Percentiles rank a stretch among this genome's conserved stretches.
Conservation (phyloP, 2,888 invertebrate species). For the Eupithecia abbreviata region DNA sequence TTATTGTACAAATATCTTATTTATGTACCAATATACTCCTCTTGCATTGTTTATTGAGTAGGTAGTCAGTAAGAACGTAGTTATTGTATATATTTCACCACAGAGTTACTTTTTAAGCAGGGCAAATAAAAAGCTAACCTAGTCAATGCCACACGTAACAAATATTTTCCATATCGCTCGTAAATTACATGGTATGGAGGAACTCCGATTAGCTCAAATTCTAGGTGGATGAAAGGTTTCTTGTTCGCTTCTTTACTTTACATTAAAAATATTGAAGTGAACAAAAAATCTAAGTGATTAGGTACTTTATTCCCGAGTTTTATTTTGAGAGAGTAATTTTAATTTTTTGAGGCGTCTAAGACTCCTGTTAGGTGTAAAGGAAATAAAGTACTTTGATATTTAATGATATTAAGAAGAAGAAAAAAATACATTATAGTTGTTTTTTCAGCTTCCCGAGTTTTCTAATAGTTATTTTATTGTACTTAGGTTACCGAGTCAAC, state of each 20-base stretch:
- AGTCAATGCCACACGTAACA: background rate
- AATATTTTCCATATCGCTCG: background rate
- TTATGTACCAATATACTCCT: background rate
- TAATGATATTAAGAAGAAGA: too few species aligned
- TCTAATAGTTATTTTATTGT: background rate
- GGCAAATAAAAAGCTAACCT: background rate
- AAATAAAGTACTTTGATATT: too few species aligned
- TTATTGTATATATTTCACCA: background rate
- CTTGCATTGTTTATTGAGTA: background rate
- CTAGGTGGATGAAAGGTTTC: background rate
- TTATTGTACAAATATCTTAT: too few species aligned
- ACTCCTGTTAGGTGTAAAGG: too few species aligned
- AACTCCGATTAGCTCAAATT: background rate
- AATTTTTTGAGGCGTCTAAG: too few species aligned
- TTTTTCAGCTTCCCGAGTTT: background rate
- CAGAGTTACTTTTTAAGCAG: background rate
- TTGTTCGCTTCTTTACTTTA: too few species aligned
- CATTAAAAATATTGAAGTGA: too few species aligned
- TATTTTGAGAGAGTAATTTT: too few species aligned
- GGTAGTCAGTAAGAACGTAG: background rate
- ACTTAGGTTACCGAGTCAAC: background rate
- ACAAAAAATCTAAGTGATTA: too few species aligned
- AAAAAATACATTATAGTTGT: background rate
- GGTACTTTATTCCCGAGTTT: too few species aligned
- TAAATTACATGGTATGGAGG: background rate